Percentiles rank a stretch among this genome's conserved stretches.
These are phyloP conservation scores for Heterohyrax brucei DNA, from an alignment of 2,797 vertebrate species.

Conservation along the genomic window DNA sequence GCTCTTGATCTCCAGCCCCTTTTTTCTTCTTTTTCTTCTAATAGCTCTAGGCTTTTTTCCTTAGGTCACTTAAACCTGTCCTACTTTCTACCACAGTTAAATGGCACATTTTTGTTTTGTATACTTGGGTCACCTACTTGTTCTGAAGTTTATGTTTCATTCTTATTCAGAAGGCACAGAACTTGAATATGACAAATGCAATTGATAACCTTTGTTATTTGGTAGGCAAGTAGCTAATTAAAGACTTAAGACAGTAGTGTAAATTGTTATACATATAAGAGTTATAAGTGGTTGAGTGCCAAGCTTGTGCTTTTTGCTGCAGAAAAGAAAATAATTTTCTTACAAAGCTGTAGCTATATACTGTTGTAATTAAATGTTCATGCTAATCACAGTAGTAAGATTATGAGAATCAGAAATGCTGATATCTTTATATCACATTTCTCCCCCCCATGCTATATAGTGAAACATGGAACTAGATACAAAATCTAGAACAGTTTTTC, in stretches of 20 bases:
- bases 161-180: constrained; percentile 18
- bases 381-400: constrained; percentile 25
- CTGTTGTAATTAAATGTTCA: constrained; percentile 65
- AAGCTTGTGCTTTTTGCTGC: constrained; percentile 63
- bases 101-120: neutral
- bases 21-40: neutral
- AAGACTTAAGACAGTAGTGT: constrained; percentile 65
- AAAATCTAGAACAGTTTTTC: constrained; percentile 60
- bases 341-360: constrained; percentile 4
- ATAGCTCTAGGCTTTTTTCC: neutral
- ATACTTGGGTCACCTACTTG: constrained; percentile 2
- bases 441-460: neutral
- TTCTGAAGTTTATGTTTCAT: constrained; percentile 59
- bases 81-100: constrained; percentile 43
- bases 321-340: constrained; percentile 64
- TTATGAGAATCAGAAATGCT: constrained; percentile 39
- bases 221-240: constrained; percentile 68
- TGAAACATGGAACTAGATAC: constrained; percentile 25
- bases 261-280: constrained; percentile 64
- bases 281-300: constrained; percentile 29
- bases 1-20: constrained; percentile 15
- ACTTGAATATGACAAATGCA: constrained; percentile 34
- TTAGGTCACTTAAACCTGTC: constrained; percentile 11
- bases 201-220: constrained; percentile 55
- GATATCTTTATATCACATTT: neutral